Evolutionary conservation across 1,140 invertebrate genomes (phyloP).

Genomic region (Xylocopa sonorina): DNA sequence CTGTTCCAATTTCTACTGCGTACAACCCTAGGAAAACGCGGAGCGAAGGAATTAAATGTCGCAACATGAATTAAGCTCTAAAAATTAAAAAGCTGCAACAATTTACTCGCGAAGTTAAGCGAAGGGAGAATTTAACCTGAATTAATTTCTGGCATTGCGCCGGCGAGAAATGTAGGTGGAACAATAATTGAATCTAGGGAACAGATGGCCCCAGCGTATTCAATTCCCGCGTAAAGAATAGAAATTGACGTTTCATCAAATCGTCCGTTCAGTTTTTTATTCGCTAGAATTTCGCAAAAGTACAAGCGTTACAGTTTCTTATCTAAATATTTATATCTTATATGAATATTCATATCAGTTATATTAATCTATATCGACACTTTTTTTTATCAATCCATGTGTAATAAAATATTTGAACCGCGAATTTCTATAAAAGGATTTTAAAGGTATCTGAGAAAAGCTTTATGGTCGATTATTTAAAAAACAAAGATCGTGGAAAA

Average conservation of each 20-base stretch:
- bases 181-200: slow-evolving; percentile 24
- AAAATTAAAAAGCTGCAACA: slow-evolving; percentile 18
- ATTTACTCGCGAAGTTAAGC: slow-evolving; percentile 20
- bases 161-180: neutral
- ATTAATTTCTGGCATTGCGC: slow-evolving; percentile 4
- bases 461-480: too few relatives aligned
- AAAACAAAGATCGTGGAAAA: too few relatives aligned
- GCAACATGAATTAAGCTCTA: neutral
- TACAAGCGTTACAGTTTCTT: too few relatives aligned
- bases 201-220: slow-evolving; percentile 6
- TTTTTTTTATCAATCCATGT: too few relatives aligned
- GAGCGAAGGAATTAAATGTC: slow-evolving; percentile 8
- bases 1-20: neutral
- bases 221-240: too few relatives aligned
- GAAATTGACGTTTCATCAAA: neutral
- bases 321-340: too few relatives aligned
- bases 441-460: too few relatives aligned
- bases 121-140: slow-evolving; percentile 11
- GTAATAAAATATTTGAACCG: too few relatives aligned
- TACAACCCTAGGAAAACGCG: neutral
- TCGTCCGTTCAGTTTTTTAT: neutral
- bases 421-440: too few relatives aligned
- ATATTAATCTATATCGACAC: too few relatives aligned
- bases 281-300: neutral
- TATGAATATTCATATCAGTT: too few relatives aligned